These are phyloP conservation scores for Pagetopsis macropterus DNA, from an alignment of 2,797 vertebrate genomes.

Conservation along the genomic window DNA sequence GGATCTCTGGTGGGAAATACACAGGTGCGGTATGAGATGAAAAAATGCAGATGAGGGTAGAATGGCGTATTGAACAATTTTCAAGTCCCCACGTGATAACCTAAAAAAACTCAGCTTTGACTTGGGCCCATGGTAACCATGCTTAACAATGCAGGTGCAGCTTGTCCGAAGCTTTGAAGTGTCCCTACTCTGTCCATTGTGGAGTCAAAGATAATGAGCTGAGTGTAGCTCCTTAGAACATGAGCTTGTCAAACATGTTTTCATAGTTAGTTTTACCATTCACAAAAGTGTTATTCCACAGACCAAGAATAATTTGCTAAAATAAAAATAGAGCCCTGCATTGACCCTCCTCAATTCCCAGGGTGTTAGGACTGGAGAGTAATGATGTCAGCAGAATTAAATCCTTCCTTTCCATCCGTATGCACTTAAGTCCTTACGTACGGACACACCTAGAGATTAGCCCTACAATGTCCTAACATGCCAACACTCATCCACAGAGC, in stretches of 20 bases:
- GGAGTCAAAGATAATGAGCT: slow-evolving; percentile 32
- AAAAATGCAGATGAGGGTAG: slow-evolving; percentile 73
- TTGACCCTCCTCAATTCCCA: slow-evolving; percentile 12
- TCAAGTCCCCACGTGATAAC: slow-evolving; percentile 68
- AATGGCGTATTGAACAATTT: slow-evolving; percentile 60
- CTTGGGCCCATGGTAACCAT: slow-evolving; percentile 30
- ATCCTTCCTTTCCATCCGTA: slow-evolving; percentile 61
- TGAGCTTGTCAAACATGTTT: slow-evolving; percentile 27
- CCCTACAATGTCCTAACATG: slow-evolving; percentile 62
- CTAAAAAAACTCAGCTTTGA: slow-evolving; percentile 45
- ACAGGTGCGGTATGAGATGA: slow-evolving; percentile 71
- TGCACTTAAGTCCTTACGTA: slow-evolving; percentile 67
- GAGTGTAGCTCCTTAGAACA: slow-evolving; percentile 19
- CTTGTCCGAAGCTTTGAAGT: slow-evolving; percentile 34
- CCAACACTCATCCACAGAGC: slow-evolving; percentile 45
- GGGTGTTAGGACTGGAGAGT: slow-evolving; percentile 63
- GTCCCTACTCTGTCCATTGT: slow-evolving; percentile 27
- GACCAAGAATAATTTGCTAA: slow-evolving; percentile 16
- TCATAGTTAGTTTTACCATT: background rate
- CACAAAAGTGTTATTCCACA: slow-evolving; percentile 18
- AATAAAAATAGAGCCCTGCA: background rate
- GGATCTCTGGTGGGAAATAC: slow-evolving; percentile 63
- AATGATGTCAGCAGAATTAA: slow-evolving; percentile 72
- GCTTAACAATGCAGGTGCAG: slow-evolving; percentile 70
- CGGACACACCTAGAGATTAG: slow-evolving; percentile 74